Evolutionary conservation across 2,888 invertebrate genomes (phyloP).

Genomic region (Polietes domitor): DNA sequence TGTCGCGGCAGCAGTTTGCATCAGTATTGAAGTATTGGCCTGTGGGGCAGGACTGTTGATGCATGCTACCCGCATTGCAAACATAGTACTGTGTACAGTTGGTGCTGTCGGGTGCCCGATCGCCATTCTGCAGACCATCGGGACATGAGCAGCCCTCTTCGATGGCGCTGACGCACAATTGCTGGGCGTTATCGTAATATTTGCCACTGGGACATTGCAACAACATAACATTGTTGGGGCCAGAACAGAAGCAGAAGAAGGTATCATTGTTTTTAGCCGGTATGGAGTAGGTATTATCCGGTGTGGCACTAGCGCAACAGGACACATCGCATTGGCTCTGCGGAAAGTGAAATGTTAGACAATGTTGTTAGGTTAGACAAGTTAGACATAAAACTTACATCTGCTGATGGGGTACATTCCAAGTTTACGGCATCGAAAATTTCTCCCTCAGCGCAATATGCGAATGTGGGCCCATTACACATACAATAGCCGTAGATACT

Average conservation of each 20-base stretch:
- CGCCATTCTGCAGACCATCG: conserved; percentile 14
- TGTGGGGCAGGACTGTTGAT: conserved; percentile 59
- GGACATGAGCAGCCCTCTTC: conserved; percentile 42
- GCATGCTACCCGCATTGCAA: conserved; percentile 63
- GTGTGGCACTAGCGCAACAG: conserved; percentile 57
- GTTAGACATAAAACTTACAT: conserved; percentile 63
- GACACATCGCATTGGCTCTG: conserved; percentile 57
- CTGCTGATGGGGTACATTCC: conserved; percentile 64
- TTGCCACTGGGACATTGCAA: conserved; percentile 64
- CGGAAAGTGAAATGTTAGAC: background rate
- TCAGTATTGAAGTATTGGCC: conserved; percentile 62
- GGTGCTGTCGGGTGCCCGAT: conserved; percentile 24
- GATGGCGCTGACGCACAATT: conserved; percentile 62
- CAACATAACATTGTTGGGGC: conserved; percentile 51
- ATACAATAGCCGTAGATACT: conserved; percentile 70
- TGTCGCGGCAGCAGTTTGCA: conserved; percentile 47
- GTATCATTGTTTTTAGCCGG: conserved; percentile 56
- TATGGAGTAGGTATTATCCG: conserved; percentile 60
- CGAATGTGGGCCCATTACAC: conserved; percentile 68
- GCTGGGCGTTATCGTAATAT: conserved; percentile 40
- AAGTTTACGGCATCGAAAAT: conserved; percentile 55
- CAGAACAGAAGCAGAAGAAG: conserved; percentile 73
- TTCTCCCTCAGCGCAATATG: conserved; percentile 59
- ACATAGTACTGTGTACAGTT: conserved; percentile 62
- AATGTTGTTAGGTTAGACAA: background rate